phyloP scores from a whole-genome alignment of 2,113 vertebrate genomes.

The Hypanus sabinus region DNA sequence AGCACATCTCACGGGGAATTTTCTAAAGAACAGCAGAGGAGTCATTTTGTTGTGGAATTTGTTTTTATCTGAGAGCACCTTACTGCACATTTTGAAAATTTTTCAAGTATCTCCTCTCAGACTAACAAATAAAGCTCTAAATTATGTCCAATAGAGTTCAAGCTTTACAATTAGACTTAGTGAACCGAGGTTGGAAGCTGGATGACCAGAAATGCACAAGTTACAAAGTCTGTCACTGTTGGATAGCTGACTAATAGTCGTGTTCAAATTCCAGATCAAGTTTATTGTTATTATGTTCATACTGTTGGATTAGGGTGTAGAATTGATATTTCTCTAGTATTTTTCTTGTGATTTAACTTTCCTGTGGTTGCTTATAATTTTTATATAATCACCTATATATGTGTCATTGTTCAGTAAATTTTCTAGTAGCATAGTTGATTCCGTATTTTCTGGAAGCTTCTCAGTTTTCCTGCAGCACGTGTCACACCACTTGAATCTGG shows the following conservation, averaged over 20 bases:
- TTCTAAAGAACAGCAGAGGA: slow-evolving; percentile 30
- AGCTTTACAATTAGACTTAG: not conserved
- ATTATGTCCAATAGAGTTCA: not conserved
- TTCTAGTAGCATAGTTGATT: too few relatives aligned
- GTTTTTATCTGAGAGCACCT: not conserved
- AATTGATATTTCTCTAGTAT: too few relatives aligned
- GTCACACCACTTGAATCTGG: too few relatives aligned
- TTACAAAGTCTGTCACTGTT: not conserved
- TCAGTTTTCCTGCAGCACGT: too few relatives aligned
- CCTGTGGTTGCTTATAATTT: too few relatives aligned
- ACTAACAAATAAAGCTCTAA: not conserved
- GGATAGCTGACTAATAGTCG: not conserved
- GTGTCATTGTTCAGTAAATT: too few relatives aligned
- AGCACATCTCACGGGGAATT: slow-evolving; percentile 38
- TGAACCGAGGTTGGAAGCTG: not conserved
- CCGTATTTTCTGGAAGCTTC: too few relatives aligned
- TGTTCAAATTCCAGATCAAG: too few relatives aligned
- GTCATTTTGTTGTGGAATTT: not conserved
- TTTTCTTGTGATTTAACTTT: too few relatives aligned
- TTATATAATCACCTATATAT: too few relatives aligned
- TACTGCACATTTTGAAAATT: not conserved
- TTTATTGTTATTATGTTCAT: too few relatives aligned
- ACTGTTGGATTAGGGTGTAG: too few relatives aligned
- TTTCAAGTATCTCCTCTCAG: not conserved
- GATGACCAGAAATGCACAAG: not conserved